A percentile compares a stretch with the other conserved stretches of the same genome.
These are phyloP conservation scores for Petroica traversi DNA, from an alignment of 2,113 vertebrate species.

Conservation along the genomic window DNA sequence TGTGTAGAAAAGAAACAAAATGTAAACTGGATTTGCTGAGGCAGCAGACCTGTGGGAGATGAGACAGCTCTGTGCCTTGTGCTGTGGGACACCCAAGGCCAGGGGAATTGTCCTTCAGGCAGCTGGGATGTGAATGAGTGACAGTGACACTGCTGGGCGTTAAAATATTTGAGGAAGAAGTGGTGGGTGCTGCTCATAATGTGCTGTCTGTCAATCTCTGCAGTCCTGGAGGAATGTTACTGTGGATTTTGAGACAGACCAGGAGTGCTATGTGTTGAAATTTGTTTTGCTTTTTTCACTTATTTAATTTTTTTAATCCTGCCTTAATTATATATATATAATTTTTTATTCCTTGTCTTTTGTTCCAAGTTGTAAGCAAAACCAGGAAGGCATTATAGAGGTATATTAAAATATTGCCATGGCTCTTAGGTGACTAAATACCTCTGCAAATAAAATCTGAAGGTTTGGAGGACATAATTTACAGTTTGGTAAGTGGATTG, in stretches of 20 bases:
- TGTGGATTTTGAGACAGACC: neutral
- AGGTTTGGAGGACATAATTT: neutral
- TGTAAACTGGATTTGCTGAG: neutral
- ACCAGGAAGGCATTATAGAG: neutral
- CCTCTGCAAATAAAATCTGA: neutral
- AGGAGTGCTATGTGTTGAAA: neutral
- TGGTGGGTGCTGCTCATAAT: neutral
- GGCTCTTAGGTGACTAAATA: neutral
- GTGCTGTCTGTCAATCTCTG: neutral
- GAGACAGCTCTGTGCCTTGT: neutral
- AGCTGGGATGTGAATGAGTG: neutral
- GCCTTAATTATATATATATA: too few relatives aligned
- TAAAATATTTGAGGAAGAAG: neutral
- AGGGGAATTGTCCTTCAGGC: neutral
- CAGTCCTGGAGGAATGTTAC: neutral
- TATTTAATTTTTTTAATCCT: neutral
- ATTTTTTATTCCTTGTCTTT: neutral
- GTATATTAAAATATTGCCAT: neutral
- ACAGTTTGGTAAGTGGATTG: neutral
- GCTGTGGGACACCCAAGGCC: neutral
- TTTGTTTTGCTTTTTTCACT: neutral
- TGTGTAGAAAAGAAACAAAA: neutral
- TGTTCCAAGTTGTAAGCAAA: neutral
- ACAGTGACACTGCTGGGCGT: neutral
- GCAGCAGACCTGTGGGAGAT: neutral